Conservation (phyloP, 1,140 invertebrate genomes). For the Hirudo medicinalis region DNA sequence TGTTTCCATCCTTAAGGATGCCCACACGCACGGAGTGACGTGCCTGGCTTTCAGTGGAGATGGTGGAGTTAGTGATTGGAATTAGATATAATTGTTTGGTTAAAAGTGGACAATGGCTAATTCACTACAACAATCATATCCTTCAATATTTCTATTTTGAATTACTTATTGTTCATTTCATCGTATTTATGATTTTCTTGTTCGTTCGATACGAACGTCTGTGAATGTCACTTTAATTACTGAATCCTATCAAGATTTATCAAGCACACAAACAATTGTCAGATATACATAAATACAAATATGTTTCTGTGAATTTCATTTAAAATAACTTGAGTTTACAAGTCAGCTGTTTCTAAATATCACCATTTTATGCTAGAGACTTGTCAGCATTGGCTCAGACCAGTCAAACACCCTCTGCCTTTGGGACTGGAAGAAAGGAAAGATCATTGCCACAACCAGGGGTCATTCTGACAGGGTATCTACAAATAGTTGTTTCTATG, state of each 20-base stretch:
- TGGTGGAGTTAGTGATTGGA: constrained; percentile 30
- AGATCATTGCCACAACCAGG: constrained; percentile 35
- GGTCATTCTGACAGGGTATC: constrained; percentile 37
- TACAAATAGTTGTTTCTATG: background rate
- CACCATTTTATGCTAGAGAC: too few relatives aligned
- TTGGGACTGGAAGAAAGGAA: constrained; percentile 41
- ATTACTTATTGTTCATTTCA: too few relatives aligned
- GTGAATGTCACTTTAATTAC: too few relatives aligned
- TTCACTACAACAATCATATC: too few relatives aligned
- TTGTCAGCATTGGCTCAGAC: constrained; percentile 32
- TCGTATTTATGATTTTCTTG: too few relatives aligned
- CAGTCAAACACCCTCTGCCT: constrained; percentile 36
- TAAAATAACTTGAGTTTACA: background rate
- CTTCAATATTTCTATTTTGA: too few relatives aligned
- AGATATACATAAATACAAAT: too few relatives aligned
- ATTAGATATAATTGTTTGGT: background rate
- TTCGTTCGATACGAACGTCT: too few relatives aligned
- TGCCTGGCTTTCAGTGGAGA: constrained; percentile 36
- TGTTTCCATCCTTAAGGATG: constrained; percentile 38
- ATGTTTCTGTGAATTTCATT: too few relatives aligned
- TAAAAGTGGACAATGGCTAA: background rate
- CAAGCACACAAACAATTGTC: too few relatives aligned
- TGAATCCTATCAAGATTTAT: too few relatives aligned
- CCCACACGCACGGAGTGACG: constrained; percentile 36
- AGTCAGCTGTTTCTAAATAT: too few relatives aligned